Conservation (phyloP, 2,888 invertebrate species). For the Lycocerus yunnanus region DNA sequence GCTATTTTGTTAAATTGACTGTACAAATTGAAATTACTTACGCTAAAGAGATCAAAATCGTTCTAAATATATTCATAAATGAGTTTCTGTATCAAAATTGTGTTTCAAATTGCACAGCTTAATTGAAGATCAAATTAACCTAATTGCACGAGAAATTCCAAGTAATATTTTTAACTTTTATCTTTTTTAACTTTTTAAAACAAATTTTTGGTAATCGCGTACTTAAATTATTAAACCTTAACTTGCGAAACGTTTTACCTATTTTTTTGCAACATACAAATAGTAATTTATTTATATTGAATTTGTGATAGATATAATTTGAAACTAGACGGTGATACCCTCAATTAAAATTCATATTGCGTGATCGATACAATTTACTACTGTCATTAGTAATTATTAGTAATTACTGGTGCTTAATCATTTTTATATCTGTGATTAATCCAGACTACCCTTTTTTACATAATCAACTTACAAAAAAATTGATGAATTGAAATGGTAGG, state of each 20-base stretch:
- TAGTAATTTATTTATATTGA: neutral
- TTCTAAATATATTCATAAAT: neutral
- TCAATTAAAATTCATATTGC: neutral
- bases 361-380: neutral
- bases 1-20: neutral
- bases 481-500: neutral
- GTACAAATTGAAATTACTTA: neutral
- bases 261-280: neutral
- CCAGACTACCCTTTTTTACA: neutral
- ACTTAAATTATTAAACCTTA: neutral
- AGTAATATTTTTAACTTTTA: neutral
- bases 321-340: neutral
- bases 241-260: neutral
- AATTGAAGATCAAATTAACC: neutral
- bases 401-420: neutral
- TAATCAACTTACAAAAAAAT: neutral
- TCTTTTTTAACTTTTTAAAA: neutral
- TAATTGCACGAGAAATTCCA: neutral
- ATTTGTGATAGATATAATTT: neutral
- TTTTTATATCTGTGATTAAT: neutral
- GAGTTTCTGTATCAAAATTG: neutral
- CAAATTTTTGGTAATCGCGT: no score
- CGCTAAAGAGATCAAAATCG: neutral
- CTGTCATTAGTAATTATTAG: neutral
- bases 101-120: neutral